Conservation (phyloP, 1,140 invertebrate genomes). For the Drosophila bocki region DNA sequence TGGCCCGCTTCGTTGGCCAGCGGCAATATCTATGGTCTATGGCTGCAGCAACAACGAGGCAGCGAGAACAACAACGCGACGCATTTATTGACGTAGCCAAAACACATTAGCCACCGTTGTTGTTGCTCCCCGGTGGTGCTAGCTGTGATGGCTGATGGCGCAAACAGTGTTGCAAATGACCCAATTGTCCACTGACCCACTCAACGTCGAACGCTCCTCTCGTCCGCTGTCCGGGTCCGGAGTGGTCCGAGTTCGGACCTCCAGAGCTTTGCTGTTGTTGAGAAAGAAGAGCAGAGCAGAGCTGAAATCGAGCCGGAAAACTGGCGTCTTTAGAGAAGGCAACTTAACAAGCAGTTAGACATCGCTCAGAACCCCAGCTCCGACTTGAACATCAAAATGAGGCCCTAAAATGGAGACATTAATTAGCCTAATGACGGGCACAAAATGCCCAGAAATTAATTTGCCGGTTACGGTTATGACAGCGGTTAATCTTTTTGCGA, state of each 20-base stretch:
- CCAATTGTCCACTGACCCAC: constrained; percentile 85
- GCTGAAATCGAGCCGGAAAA: constrained; percentile 36
- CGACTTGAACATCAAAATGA: constrained; percentile 30
- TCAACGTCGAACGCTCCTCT: constrained; percentile 46
- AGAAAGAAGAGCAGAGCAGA: constrained; percentile 43
- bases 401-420: constrained; percentile 78
- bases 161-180: constrained; percentile 84
- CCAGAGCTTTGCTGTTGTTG: constrained; percentile 41
- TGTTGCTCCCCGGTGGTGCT: constrained; percentile 31
- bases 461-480: constrained; percentile 80
- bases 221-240: constrained; percentile 59
- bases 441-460: constrained; percentile 75
- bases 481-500: constrained; percentile 67
- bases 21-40: constrained; percentile 31
- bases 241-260: constrained; percentile 34
- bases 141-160: constrained; percentile 63
- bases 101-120: constrained; percentile 74
- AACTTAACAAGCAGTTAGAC: constrained; percentile 46
- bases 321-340: constrained; percentile 43
- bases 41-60: constrained; percentile 27
- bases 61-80: constrained; percentile 40
- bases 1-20: constrained; percentile 61
- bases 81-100: constrained; percentile 78
- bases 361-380: constrained; percentile 24
- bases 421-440: constrained; percentile 81